Evolutionary conservation across 2,113 vertebrate species (phyloP), one percentile per base, ranked within the genome.

Genomic region (Pluvianellus socialis): DNA sequence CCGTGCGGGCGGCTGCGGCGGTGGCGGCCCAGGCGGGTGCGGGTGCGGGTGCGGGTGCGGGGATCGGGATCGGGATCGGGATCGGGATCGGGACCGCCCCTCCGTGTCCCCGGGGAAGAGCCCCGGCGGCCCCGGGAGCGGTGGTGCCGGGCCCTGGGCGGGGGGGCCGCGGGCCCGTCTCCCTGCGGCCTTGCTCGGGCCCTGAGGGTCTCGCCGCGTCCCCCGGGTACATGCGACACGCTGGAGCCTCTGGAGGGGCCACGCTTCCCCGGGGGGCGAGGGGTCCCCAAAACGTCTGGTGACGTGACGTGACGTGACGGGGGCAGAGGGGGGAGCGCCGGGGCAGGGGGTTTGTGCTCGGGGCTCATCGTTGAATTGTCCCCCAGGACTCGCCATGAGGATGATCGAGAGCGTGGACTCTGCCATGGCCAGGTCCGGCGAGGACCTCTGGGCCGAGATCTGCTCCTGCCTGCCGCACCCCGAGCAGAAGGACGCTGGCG

Each of bases 361-460:
- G 27, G 63, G 17, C 16, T 75, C 49, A 52, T 6, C 2, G 0
- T 7, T 52, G 12, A 44, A 44, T 44, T 44, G 8, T 47, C 30
- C 79, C 21, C 83, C 94, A 98, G 97, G 75, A 17, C 68, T 32
- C 92, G 73, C 68, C 10, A 98, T 98, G 96, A 98, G 98, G 65
- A 99, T 98, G 99, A 98, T 98, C 15, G 99, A 99, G 92, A 98
- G 98, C 59, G 86, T 98, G 22, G 98, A 98, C 55, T 97, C 83
- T 10, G 77, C 79, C 33, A 97, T 98, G 50, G 45, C 96, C 80
- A 97, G 98, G 52, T 98, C 99, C 85, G 97, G 99, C 40, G 98
- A 98, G 7, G 99, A 99, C 66, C 98, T 99, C 49, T 99, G 99
- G 99, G 98, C 99, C 12, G 98, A 99, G 53, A 99, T 99, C 96